Base-by-base conservation (phyloP, 2,888 invertebrate genomes). In the Eupithecia dodoneata region DNA sequence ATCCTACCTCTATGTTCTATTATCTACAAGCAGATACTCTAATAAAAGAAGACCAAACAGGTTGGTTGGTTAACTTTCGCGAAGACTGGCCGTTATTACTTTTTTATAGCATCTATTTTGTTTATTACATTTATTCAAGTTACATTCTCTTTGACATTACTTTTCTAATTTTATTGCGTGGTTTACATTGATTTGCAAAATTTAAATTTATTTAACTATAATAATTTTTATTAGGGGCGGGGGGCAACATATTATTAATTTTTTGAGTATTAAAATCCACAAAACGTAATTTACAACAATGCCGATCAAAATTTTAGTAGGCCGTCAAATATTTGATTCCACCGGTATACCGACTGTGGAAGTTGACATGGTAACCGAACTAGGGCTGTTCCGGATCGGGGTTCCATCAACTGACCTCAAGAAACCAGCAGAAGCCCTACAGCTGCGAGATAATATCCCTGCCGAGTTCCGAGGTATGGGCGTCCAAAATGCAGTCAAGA, bases 331-430 rank as follows among this genome's bases (percentile, higher is more conserved):
- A 93, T 99, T 98, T 91, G 99, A 99, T 95, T 98, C 99, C 55
- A 97, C 99, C 86, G 99, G 99, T 74, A 98, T 98, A 87, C 99
- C 99, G 70, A 99, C 99, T 12, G 98, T 99, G 73, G 99, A 99
- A 95, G 99, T 99, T 82, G 97, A 97, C 86, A 94, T 97, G 88
- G 96, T 97, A 12, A 97, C 97, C 9, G 99, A 97, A 87, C 97
- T 97, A 86, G 99, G 98, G n/a, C 91, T 98, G 47, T 98, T 98
- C 93, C 96, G 99, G 75, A 97, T 99, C 77, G 99, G 99, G 67
- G 99, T 99, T 5, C 99, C 99, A 44, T 99, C 99, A 65, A 99
- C 99, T 72, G 99, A 99, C 76, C 97, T 97, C 15, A 99, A 99
- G 85, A 99, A 99, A 86, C 96, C 98, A 75, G 97, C 99, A 87